Evolutionary conservation across 1,140 invertebrate species (phyloP), one percentile per base, ranked within the genome.

Genomic region (Zelostemma sp.): DNA sequence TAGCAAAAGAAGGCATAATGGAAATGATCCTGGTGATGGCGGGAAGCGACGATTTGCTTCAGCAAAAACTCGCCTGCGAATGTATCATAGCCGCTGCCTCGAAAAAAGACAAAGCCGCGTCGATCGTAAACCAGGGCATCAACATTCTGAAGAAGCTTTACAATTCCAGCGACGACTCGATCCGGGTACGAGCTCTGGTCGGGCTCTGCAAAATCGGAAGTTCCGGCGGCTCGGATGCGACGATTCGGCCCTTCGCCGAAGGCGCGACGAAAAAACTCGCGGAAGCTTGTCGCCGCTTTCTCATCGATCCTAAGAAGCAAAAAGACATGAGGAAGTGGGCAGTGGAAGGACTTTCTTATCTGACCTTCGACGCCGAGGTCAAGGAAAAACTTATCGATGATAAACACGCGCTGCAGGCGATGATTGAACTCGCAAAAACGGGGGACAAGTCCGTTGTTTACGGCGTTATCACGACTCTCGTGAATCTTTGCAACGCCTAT

Each of bases 11-110:
- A 72, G 96, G 97, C 15, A 93, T 99, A 64, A 88, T 99, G 50
- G 93, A 98, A 81, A 98, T 99, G 92, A 97, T 99, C 81, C 84
- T 99, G 11, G 93, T 95, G 4, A 97, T 99, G 95, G 97, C 98
- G 8, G 92, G 92, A 46, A 94, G 93, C 33, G 89, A 92, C 18
- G 91, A 95, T 74, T 51, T 88, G 12, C 80, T 98, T 0, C 95
- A 98, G 79, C 96, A 97, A 86, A 93, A 92, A 84, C 93, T 98
- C 28, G 93, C 97, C 5, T 96, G 96, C 77, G 97, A 99, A 86
- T 98, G 97, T 67, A 91, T 99, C 4, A 94, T 99, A 68, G 95
- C 96, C 15, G 96, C 97, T 9, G 93, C 97, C 1, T 96, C 95
- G 0, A 99, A 99, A 79, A 98, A 98, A 82, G 97, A 99, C 77